Conservation (phyloP, 2,797 vertebrate genomes). For the Bradypus variegatus region DNA sequence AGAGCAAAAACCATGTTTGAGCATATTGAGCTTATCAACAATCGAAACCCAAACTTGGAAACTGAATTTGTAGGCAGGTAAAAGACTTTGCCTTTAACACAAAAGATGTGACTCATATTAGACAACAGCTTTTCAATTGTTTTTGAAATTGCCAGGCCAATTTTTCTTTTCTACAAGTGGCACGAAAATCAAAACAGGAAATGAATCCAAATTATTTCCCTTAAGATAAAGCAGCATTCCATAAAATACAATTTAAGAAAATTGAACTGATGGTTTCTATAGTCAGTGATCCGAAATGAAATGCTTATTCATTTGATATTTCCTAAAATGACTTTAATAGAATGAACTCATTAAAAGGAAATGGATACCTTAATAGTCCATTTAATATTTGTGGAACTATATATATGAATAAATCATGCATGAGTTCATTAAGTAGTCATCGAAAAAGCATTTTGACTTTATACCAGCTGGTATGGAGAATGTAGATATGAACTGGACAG, state of each 20-base stretch:
- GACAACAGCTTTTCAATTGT: not conserved
- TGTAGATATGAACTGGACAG: not conserved
- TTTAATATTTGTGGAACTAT: not conserved
- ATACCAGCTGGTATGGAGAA: not conserved
- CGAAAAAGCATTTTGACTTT: not conserved
- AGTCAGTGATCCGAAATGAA: not conserved
- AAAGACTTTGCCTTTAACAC: not conserved
- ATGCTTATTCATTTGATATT: not conserved
- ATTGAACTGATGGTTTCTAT: not conserved
- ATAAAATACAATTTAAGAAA: slow-evolving; percentile 12
- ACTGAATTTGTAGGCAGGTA: slow-evolving; percentile 6
- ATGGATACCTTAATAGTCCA: not conserved
- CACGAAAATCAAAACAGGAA: slow-evolving; percentile 22
- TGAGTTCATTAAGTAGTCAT: not conserved
- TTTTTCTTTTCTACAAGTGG: not conserved
- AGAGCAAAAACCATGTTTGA: not conserved
- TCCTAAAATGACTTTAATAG: slow-evolving; percentile 10
- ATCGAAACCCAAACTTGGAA: not conserved
- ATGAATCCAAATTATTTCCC: not conserved
- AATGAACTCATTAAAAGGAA: slow-evolving; percentile 1
- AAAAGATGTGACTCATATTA: not conserved
- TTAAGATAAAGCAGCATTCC: not conserved
- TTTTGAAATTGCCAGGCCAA: not conserved
- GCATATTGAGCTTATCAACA: not conserved
- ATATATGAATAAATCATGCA: not conserved